Conservation (phyloP, 1,140 invertebrate species). For the Drosophila biarmipes region DNA sequence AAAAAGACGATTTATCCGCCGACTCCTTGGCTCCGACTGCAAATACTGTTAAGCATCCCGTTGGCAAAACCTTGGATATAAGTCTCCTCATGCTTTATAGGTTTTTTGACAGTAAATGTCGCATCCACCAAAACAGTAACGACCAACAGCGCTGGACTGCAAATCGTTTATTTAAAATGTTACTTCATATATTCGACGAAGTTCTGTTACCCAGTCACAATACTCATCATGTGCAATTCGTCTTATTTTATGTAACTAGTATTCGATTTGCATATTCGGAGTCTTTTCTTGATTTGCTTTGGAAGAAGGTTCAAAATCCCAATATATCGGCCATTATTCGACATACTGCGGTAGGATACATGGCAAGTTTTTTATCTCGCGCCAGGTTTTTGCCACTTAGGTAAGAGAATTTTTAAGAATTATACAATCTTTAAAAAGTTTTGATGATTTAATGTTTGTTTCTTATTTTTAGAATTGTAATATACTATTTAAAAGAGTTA, state of each 20-base stretch:
- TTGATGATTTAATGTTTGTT: not conserved
- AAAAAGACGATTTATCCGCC: conserved; percentile 82
- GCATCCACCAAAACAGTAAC: conserved; percentile 22
- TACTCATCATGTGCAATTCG: conserved; percentile 91
- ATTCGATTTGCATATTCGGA: conserved; percentile 88
- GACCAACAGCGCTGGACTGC: conserved; percentile 42
- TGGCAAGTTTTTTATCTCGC: conserved; percentile 90
- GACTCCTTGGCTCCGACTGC: conserved; percentile 4
- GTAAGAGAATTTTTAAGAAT: conserved; percentile 84
- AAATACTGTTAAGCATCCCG: conserved; percentile 69
- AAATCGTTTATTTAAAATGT: conserved; percentile 76
- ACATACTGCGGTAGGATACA: conserved; percentile 90
- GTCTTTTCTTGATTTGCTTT: conserved; percentile 89
- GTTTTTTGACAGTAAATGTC: conserved; percentile 85
- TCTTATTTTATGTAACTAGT: conserved; percentile 91
- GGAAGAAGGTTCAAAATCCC: conserved; percentile 85
- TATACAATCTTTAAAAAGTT: not conserved
- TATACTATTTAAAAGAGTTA: conserved; percentile 88
- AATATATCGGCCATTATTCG: conserved; percentile 87
- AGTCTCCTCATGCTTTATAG: conserved; percentile 87
- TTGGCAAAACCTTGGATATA: conserved; percentile 88
- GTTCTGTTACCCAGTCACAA: conserved; percentile 90
- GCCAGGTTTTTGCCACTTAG: conserved; percentile 88
- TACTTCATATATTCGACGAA: conserved; percentile 89
- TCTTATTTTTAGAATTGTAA: conserved; percentile 85